Evolutionary conservation across 2,113 vertebrate genomes (phyloP).

Genomic region (Tetrao urogallus): DNA sequence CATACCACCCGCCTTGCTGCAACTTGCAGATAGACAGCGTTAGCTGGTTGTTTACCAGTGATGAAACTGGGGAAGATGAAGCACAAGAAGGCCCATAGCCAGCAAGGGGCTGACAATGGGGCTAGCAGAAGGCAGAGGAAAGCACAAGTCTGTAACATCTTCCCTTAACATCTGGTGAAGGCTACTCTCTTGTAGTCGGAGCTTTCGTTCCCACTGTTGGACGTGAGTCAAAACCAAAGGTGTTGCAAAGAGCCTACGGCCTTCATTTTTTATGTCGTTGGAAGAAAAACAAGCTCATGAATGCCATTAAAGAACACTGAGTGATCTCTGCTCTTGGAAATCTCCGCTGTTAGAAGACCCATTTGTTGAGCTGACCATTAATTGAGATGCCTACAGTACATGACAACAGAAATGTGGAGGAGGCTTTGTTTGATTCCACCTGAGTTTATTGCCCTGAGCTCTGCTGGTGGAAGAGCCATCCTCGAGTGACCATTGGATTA

Average conservation of each 20-base stretch:
- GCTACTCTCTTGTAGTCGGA: fast-evolving
- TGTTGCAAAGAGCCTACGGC: fast-evolving
- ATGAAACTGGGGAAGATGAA: neutral
- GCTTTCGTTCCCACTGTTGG: neutral
- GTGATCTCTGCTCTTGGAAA: neutral
- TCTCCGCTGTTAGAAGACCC: neutral
- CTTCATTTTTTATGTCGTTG: fast-evolving
- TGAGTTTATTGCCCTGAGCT: neutral
- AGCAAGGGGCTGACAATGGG: fast-evolving
- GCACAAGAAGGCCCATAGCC: neutral
- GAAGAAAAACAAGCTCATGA: neutral
- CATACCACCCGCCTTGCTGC: neutral
- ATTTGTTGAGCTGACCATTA: neutral
- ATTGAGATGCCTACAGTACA: fast-evolving
- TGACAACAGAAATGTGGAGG: neutral
- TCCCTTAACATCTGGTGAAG: neutral
- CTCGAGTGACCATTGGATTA: fast-evolving
- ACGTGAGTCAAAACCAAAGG: neutral
- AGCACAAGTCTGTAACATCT: neutral
- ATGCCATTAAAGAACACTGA: fast-evolving
- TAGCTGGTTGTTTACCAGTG: neutral
- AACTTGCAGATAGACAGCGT: neutral
- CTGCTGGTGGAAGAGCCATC: neutral
- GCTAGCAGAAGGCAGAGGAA: neutral
- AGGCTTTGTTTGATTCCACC: neutral